These are phyloP conservation scores for Choloepus hoffmanni DNA, from an alignment of 2,113 vertebrate species.

Conservation along the genomic window DNA sequence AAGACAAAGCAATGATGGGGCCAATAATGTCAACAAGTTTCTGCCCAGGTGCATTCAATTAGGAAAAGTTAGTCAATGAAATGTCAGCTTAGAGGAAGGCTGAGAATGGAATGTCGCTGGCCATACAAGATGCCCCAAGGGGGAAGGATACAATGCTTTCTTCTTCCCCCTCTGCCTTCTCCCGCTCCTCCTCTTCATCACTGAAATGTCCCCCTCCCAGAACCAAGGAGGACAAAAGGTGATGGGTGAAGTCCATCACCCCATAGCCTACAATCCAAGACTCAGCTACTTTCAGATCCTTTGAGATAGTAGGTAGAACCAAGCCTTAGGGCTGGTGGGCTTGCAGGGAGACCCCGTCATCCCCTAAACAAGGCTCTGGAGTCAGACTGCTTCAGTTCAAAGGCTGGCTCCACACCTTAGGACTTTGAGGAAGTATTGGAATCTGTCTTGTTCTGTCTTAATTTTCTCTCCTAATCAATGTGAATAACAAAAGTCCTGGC, in stretches of 20 bases:
- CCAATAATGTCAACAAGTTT: not conserved
- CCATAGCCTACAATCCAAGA: not conserved
- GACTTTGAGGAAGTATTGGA: not conserved
- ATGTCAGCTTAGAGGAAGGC: not conserved
- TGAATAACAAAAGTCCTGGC: not conserved
- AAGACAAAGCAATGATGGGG: not conserved
- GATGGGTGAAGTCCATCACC: not conserved
- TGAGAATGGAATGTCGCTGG: constrained; percentile 48
- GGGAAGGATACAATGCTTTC: not conserved
- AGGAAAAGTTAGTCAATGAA: constrained; percentile 58
- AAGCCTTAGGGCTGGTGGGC: not conserved
- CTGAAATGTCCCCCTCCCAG: not conserved
- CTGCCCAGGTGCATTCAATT: constrained; percentile 41
- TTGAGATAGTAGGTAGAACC: not conserved
- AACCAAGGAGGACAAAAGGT: not conserved
- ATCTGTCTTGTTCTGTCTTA: not conserved
- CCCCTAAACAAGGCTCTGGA: not conserved
- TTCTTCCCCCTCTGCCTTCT: not conserved
- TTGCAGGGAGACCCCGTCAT: too few species aligned
- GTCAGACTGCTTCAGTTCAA: not conserved
- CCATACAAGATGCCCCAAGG: constrained; percentile 6
- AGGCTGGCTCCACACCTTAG: not conserved
- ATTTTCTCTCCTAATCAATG: not conserved
- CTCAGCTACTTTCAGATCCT: not conserved
- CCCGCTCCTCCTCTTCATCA: not conserved